These are phyloP conservation scores for Pachypsylla venusta DNA, from an alignment of 1,140 invertebrate genomes.

Conservation along the genomic window DNA sequence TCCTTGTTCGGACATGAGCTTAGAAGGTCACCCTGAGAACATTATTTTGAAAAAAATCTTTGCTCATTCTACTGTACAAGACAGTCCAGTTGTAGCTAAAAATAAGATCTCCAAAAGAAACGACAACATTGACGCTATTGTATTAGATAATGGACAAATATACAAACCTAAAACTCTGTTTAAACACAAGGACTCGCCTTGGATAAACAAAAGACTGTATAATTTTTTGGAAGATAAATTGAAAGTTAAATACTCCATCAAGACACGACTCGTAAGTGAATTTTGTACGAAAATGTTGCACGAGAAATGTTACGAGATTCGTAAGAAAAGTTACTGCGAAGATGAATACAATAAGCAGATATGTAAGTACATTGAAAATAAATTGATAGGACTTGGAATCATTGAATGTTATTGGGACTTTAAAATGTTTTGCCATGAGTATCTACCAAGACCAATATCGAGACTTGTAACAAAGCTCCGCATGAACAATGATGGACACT, in stretches of 20 bases:
- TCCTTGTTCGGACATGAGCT: background rate
- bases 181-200: background rate
- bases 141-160: background rate
- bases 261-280: background rate
- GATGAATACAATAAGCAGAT: background rate
- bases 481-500: background rate
- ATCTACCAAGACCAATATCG: background rate
- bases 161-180: background rate
- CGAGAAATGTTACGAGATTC: background rate
- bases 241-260: background rate
- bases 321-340: background rate
- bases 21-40: background rate
- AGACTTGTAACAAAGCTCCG: background rate
- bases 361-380: background rate
- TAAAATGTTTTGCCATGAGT: background rate
- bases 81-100: background rate
- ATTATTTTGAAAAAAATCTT: background rate
- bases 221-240: background rate
- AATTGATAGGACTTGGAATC: background rate
- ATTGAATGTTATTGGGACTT: constrained; percentile 3
- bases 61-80: background rate
- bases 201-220: background rate
- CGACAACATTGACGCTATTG: background rate
- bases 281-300: background rate
- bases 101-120: background rate